Evolutionary conservation across 2,888 invertebrate genomes (phyloP).

Genomic region (Plebejus melissa): DNA sequence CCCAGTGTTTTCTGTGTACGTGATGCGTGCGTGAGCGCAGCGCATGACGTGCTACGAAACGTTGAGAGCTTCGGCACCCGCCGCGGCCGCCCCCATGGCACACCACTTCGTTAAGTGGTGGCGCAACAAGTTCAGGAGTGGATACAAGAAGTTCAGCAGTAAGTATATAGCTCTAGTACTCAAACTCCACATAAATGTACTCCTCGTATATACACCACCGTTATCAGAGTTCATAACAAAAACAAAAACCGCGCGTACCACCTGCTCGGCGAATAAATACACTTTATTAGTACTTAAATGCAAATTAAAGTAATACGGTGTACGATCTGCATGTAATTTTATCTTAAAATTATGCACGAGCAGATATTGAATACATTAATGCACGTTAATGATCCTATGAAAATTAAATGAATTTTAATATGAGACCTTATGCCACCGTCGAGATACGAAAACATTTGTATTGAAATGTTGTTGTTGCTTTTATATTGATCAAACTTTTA

Average conservation of each 20-base stretch:
- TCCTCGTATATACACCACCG: not conserved
- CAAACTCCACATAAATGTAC: not conserved
- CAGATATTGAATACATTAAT: conserved; percentile 16
- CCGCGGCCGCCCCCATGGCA: conserved; percentile 82
- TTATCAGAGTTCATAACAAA: conserved; percentile 13
- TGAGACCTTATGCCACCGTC: conserved; percentile 5
- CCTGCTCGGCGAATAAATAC: not conserved
- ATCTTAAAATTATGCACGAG: not conserved
- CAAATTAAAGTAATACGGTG: conserved; percentile 11
- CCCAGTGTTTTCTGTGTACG: conserved; percentile 71
- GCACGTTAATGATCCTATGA: not conserved
- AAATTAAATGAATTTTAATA: conserved; percentile 4
- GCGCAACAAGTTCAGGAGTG: conserved; percentile 86
- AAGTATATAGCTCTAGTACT: conserved; percentile 49
- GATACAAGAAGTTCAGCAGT: conserved; percentile 87
- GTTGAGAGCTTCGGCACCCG: conserved; percentile 77
- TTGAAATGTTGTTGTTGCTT: not conserved
- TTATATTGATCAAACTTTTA: not conserved
- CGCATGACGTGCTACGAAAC: conserved; percentile 80
- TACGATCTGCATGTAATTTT: conserved; percentile 10
- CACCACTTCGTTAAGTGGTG: conserved; percentile 88
- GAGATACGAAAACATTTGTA: not conserved
- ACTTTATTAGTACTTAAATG: conserved; percentile 18
- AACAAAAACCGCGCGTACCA: not conserved
- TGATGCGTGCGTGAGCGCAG: conserved; percentile 79